These are phyloP conservation scores for Caenorhabditis uteleia DNA, from an alignment of 2,888 invertebrate species.

Conservation along the genomic window DNA sequence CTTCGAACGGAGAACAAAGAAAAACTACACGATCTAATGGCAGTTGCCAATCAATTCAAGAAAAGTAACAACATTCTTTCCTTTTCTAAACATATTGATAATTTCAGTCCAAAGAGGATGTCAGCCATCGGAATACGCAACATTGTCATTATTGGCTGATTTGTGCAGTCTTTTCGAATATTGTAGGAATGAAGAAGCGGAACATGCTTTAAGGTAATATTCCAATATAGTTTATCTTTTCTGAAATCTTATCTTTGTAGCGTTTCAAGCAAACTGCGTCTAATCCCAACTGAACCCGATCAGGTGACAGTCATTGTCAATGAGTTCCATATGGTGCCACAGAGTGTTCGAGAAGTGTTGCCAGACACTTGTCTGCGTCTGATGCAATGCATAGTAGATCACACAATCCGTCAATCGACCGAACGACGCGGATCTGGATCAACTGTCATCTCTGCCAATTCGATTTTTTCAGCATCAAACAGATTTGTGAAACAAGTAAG, in stretches of 20 bases:
- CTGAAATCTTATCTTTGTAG: constrained; percentile 12
- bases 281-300: constrained; percentile 45
- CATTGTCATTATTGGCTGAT: constrained; percentile 52
- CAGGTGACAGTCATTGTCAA: constrained; percentile 43
- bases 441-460: background rate
- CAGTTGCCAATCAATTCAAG: constrained; percentile 31
- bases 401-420: constrained; percentile 26
- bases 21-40: constrained; percentile 16
- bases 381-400: constrained; percentile 58
- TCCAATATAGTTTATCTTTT: background rate
- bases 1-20: constrained; percentile 28
- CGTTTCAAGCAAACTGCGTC: constrained; percentile 31
- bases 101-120: constrained; percentile 35
- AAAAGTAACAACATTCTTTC: background rate
- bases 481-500: constrained; percentile 30
- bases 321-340: constrained; percentile 60
- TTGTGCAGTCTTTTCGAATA: constrained; percentile 51
- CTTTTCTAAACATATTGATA: background rate
- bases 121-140: constrained; percentile 34
- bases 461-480: constrained; percentile 28
- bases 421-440: constrained; percentile 1
- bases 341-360: constrained; percentile 55
- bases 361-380: constrained; percentile 61
- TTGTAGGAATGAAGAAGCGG: constrained; percentile 38
- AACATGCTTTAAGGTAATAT: constrained; percentile 33